phyloP scores from a whole-genome alignment of 2,888 invertebrate species.

The Plusia festucae region DNA sequence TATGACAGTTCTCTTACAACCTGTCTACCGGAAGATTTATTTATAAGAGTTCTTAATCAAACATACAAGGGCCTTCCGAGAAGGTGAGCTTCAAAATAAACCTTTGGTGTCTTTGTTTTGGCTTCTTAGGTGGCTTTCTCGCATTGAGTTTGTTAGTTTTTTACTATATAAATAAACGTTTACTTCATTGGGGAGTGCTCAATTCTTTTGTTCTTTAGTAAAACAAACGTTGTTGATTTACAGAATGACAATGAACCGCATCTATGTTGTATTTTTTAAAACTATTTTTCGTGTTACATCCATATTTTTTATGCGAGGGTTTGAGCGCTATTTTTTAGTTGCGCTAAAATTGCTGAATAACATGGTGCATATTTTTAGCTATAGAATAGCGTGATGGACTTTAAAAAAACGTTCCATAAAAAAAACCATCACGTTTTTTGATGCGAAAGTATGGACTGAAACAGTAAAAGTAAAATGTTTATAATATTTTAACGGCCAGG shows the following conservation, averaged over 20 bases:
- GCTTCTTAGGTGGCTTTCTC: conserved; percentile 80
- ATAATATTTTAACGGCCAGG: no score
- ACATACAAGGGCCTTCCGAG: conserved; percentile 77
- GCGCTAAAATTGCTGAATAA: neutral
- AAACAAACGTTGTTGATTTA: conserved; percentile 11
- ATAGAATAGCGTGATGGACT: conserved; percentile 34
- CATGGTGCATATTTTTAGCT: neutral
- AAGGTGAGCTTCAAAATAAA: conserved; percentile 76
- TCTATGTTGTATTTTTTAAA: conserved; percentile 1
- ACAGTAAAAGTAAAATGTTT: neutral
- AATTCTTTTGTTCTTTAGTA: conserved; percentile 27
- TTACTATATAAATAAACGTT: conserved; percentile 65
- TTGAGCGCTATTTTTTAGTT: neutral
- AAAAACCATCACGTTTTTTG: neutral
- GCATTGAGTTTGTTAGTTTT: conserved; percentile 69
- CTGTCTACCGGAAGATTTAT: conserved; percentile 69
- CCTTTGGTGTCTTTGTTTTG: conserved; percentile 78
- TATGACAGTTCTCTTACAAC: conserved; percentile 56
- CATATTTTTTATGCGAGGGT: neutral
- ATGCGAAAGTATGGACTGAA: neutral
- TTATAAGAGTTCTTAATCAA: conserved; percentile 82
- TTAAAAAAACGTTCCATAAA: no score
- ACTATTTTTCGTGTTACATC: neutral
- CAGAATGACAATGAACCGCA: conserved; percentile 3
- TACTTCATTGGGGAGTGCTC: conserved; percentile 64